Percentiles rank a stretch among this genome's conserved stretches.
These are phyloP conservation scores for Tubiluchus corallicola DNA, from an alignment of 2,888 invertebrate species.

Conservation along the genomic window DNA sequence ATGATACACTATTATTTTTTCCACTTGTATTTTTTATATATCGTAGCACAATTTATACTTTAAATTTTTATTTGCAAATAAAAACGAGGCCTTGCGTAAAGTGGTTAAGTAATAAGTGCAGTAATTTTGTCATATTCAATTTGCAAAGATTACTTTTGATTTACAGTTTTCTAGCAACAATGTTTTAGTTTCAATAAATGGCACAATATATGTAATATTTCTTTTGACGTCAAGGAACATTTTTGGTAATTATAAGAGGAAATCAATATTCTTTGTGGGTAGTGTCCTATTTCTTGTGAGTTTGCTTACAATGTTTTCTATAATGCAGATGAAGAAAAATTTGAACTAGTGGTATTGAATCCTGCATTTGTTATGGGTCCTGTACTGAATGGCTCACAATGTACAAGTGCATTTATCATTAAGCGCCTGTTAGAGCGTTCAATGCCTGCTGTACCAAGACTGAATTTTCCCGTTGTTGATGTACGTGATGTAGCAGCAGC, in stretches of 20 bases:
- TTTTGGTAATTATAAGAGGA: conserved; percentile 8
- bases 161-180: too few species aligned
- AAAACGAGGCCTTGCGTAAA: too few species aligned
- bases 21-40: neutral
- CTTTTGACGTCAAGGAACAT: conserved; percentile 14
- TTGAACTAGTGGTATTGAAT: conserved; percentile 34
- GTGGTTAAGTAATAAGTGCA: too few species aligned
- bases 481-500: conserved; percentile 36
- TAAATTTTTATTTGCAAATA: too few species aligned
- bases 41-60: too few species aligned
- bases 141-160: too few species aligned
- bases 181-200: conserved; percentile 12
- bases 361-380: conserved; percentile 35
- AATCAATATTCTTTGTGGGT: neutral
- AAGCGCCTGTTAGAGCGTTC: conserved; percentile 24
- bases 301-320: neutral
- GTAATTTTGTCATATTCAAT: too few species aligned
- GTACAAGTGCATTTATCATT: conserved; percentile 15
- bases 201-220: conserved; percentile 13
- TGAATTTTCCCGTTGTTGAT: conserved; percentile 33
- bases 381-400: conserved; percentile 22
- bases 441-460: conserved; percentile 28
- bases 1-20: conserved; percentile 4
- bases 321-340: conserved; percentile 26
- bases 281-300: neutral